phyloP scores from a whole-genome alignment of 2,797 vertebrate species.

The Cichlasoma orientale region DNA sequence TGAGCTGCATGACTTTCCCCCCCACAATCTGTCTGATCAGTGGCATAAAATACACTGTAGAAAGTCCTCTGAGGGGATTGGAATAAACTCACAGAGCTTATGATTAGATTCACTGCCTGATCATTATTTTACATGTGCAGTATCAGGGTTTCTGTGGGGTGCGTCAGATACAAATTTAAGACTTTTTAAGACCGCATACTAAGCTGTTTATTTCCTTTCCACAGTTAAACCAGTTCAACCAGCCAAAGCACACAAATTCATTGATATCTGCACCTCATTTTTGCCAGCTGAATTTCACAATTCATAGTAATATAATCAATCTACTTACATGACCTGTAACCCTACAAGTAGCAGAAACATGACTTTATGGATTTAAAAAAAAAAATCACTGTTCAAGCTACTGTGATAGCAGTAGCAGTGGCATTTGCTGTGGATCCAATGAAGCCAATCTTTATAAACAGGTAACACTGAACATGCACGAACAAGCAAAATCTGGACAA shows the following conservation, averaged over 20 bases:
- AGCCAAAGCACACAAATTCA: not conserved
- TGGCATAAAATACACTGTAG: not conserved
- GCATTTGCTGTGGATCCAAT: not conserved
- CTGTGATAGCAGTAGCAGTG: too few species aligned
- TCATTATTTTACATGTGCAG: not conserved
- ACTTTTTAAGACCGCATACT: not conserved
- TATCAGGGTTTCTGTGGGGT: not conserved
- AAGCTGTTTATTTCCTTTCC: not conserved
- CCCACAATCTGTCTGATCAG: not conserved
- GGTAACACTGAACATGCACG: not conserved
- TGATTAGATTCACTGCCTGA: not conserved
- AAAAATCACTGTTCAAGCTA: too few species aligned
- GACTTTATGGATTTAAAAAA: not conserved
- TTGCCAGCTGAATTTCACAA: not conserved
- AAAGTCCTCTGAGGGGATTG: not conserved
- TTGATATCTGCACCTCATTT: not conserved
- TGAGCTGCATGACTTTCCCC: not conserved
- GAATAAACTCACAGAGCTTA: not conserved
- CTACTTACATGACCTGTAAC: not conserved
- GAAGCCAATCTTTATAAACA: not conserved
- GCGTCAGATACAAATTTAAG: not conserved
- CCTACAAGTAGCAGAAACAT: not conserved
- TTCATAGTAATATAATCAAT: not conserved
- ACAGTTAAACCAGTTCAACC: not conserved
- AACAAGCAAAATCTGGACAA: not conserved